Evolutionary conservation across 2,888 invertebrate species (phyloP), one percentile per base, ranked within the genome.

Genomic region (Ecliptopera silaceata): DNA sequence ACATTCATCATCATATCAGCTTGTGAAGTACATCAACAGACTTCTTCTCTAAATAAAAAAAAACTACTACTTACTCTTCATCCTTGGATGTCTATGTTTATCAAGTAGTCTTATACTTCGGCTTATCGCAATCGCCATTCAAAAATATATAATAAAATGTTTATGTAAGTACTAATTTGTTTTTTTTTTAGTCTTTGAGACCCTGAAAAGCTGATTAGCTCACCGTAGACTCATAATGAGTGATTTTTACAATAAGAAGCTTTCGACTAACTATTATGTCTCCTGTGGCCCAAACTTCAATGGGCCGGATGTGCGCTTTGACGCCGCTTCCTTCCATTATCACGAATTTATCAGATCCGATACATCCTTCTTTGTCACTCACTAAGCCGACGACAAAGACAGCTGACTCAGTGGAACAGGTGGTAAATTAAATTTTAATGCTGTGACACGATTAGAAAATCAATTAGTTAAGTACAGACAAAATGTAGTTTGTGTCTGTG

Each of bases 361-460:
- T 73, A 67, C 32, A 46, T 65, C 67, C 48, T 54, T 79, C 75
- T 70, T 74, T 71, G 55, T 71, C 66, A 66, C 66, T 59, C 61
- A 65, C 57, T 52, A 59, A 64, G 54, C 64, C 63, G 66, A 54
- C 67, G 67, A 70, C 61, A 66, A 67, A 66, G 67, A 66, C 22
- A 49, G 64, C 55, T 29, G 31, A 55, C 29, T 52, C 52, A 57
- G 61, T 65, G 65, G 73, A 74, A 74, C 84, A 84, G 82, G 83
- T 84, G 81, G 78, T 71, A 86, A 85, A 88, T 88, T 84, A 78
- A 84, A 83, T 85, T 83, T 80, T 75, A 77, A 82, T 78, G 79
- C 74, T 70, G 77, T 78, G 74, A 80, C 81, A 75, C 74, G 73
- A 74, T 55, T 42, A 51, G 44, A 45, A 36, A 56, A 61, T 63